Conservation (phyloP, 2,797 vertebrate genomes). For the Pangasius sanitwongsei region DNA sequence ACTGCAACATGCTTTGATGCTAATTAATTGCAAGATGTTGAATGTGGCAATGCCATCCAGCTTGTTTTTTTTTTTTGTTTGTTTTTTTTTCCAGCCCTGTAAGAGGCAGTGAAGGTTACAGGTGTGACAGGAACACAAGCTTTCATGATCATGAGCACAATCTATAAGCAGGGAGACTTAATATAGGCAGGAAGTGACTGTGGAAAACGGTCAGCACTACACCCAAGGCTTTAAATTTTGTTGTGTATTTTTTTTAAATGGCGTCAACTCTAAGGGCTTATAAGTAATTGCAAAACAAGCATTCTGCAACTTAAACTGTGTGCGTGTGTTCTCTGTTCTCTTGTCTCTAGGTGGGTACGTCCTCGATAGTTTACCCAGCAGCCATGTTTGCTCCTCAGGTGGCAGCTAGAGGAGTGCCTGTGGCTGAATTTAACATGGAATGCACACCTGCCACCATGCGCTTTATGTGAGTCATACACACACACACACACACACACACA, state of each 20-base stretch:
- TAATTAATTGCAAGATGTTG: neutral
- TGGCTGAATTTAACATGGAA: slow-evolving; percentile 94
- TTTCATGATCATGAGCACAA: neutral
- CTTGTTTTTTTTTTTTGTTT: neutral
- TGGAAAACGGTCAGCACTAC: neutral
- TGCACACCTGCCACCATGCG: slow-evolving; percentile 84
- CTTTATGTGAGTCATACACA: slow-evolving; percentile 80
- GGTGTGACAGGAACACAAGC: neutral
- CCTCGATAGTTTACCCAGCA: slow-evolving; percentile 92
- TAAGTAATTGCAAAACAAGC: neutral
- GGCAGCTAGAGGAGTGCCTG: slow-evolving; percentile 85
- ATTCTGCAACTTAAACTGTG: neutral
- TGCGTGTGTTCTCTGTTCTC: slow-evolving; percentile 22
- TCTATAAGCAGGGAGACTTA: neutral
- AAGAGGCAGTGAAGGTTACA: neutral
- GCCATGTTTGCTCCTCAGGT: slow-evolving; percentile 96
- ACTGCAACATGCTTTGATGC: neutral
- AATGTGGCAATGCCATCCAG: neutral
- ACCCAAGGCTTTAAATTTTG: neutral
- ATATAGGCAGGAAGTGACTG: neutral
- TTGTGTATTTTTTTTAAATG: neutral
- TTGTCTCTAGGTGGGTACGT: slow-evolving; percentile 86
- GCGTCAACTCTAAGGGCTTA: neutral
- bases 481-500: slow-evolving; percentile 16
- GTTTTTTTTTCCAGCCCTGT: neutral